Percentiles rank a stretch among this genome's conserved stretches.
These are phyloP conservation scores for Smittia aterrima DNA, from an alignment of 2,888 invertebrate genomes.

Conservation along the genomic window DNA sequence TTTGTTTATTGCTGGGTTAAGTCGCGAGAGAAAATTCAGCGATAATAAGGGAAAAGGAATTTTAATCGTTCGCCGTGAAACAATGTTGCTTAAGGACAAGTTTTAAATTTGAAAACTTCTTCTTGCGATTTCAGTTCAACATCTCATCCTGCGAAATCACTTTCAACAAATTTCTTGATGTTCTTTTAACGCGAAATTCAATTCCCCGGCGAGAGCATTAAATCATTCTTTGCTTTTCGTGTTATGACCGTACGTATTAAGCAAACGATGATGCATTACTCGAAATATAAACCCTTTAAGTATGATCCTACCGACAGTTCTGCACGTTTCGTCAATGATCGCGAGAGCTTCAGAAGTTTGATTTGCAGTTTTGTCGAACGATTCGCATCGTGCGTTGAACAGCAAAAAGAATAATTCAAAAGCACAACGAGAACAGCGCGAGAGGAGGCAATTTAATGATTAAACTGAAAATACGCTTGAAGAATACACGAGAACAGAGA, in stretches of 20 bases:
- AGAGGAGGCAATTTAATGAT: conserved; percentile 25
- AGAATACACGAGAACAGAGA: neutral
- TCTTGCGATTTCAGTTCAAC: no score
- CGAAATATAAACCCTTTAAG: conserved; percentile 14
- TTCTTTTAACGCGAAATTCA: conserved; percentile 26
- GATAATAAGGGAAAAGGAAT: neutral
- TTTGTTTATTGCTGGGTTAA: conserved; percentile 11
- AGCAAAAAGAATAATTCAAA: conserved; percentile 9
- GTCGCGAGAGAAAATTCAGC: neutral
- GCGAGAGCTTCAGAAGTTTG: neutral
- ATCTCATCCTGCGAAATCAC: neutral
- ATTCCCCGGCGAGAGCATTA: conserved; percentile 16
- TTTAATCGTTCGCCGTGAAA: no score
- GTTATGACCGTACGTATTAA: conserved; percentile 28
- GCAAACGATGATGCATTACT: conserved; percentile 30
- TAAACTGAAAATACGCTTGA: neutral
- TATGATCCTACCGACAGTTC: conserved; percentile 34
- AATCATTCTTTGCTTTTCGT: conserved; percentile 26
- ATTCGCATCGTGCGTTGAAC: neutral
- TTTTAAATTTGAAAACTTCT: neutral
- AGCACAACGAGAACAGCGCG: conserved; percentile 20
- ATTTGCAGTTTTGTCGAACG: neutral
- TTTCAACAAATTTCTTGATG: conserved; percentile 4
- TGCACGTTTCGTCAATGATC: neutral
- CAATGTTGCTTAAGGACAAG: no score